phyloP scores from a whole-genome alignment of 1,140 invertebrate genomes.

The Apis dorsata region DNA sequence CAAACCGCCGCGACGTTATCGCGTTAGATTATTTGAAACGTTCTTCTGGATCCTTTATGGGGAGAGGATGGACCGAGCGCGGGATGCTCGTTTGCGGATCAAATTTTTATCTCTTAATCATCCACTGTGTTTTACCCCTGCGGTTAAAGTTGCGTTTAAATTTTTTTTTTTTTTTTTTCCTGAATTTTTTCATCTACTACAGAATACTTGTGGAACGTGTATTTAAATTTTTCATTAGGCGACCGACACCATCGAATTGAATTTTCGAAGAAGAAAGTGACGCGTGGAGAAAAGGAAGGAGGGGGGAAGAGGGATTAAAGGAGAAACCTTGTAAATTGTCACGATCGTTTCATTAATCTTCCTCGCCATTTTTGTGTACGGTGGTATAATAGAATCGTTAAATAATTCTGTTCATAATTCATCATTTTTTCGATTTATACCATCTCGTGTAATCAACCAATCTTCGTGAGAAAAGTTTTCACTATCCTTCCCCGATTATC shows the following conservation, averaged over 20 bases:
- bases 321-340: not conserved
- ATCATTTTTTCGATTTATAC: slow-evolving; percentile 21
- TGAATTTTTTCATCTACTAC: too few species aligned
- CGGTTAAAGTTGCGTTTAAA: too few species aligned
- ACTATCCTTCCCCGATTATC: not conserved
- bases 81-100: too few species aligned
- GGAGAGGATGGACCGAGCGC: not conserved
- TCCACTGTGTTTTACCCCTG: too few species aligned
- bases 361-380: slow-evolving; percentile 19
- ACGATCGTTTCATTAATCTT: slow-evolving; percentile 29
- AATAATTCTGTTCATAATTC: slow-evolving; percentile 38
- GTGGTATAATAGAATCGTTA: slow-evolving; percentile 15
- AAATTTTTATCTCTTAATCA: too few species aligned
- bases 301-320: not conserved
- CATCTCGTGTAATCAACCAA: not conserved
- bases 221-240: too few species aligned
- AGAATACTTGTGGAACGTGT: too few species aligned
- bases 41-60: not conserved
- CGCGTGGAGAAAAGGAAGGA: not conserved
- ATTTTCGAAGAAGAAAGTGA: too few species aligned
- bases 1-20: not conserved
- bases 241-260: too few species aligned
- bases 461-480: not conserved
- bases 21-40: not conserved
- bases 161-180: too few species aligned